These are phyloP conservation scores for Conus canariensis DNA, from an alignment of 2,888 invertebrate species.

Conservation along the genomic window DNA sequence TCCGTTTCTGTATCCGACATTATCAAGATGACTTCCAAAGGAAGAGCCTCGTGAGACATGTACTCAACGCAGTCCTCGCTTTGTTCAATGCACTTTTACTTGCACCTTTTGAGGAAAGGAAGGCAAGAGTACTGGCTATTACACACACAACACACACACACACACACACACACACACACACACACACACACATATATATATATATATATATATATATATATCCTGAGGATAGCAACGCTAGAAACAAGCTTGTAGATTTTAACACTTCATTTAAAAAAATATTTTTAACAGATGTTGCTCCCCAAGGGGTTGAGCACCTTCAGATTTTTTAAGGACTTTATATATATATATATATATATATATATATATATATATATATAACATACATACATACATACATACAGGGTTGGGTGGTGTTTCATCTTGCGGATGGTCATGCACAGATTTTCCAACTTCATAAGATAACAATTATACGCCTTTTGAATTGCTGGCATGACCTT, in stretches of 20 bases:
- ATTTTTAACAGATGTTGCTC: too few species aligned
- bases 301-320: too few species aligned
- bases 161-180: too few species aligned
- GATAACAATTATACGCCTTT: not conserved
- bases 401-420: not conserved
- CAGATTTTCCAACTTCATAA: not conserved
- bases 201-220: too few species aligned
- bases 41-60: not conserved
- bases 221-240: too few species aligned
- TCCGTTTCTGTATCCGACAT: conserved; percentile 42
- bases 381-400: not conserved
- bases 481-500: not conserved
- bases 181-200: too few species aligned
- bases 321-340: too few species aligned
- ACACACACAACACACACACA: too few species aligned
- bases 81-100: conserved; percentile 30
- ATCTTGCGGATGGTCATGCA: not conserved
- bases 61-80: conserved; percentile 33
- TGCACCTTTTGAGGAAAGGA: not conserved
- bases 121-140: not conserved
- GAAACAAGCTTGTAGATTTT: too few species aligned
- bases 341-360: too few species aligned
- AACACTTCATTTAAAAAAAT: too few species aligned
- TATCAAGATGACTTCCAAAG: conserved; percentile 29
- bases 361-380: too few species aligned